Conservation (phyloP, 2,113 vertebrate species). For the Melanerpes formicivorus region DNA sequence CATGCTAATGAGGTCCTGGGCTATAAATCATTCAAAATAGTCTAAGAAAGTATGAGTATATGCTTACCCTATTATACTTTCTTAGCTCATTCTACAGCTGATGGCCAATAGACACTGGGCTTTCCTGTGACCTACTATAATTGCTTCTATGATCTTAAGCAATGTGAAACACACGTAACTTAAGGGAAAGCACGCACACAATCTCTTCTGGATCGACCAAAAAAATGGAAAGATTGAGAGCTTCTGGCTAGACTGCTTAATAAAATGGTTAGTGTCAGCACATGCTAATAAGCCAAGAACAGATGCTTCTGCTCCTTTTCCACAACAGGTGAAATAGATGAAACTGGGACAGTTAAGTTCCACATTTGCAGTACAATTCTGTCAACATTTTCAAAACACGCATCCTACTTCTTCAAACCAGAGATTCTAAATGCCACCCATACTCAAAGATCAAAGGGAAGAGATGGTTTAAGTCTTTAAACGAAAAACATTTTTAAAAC, state of each 20-base stretch:
- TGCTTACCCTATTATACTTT: not conserved
- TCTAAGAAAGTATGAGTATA: not conserved
- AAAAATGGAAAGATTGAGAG: not conserved
- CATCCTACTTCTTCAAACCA: not conserved
- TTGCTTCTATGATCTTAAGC: not conserved
- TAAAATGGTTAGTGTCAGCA: not conserved
- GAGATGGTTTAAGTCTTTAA: not conserved
- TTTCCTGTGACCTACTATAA: not conserved
- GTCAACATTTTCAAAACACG: not conserved
- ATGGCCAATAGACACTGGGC: not conserved
- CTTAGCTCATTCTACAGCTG: not conserved
- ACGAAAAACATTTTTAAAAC: not conserved
- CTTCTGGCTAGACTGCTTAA: not conserved
- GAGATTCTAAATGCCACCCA: rapidly evolving
- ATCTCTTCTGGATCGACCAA: not conserved
- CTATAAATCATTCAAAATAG: not conserved
- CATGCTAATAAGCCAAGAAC: not conserved
- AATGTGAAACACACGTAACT: not conserved
- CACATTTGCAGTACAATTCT: not conserved
- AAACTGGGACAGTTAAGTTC: not conserved
- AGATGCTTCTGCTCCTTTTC: not conserved
- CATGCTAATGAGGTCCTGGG: not conserved
- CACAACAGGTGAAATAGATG: not conserved
- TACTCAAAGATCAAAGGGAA: not conserved
- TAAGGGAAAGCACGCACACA: not conserved